Base-by-base conservation (phyloP, 2,888 invertebrate species). In the Nymphalis c-album region DNA sequence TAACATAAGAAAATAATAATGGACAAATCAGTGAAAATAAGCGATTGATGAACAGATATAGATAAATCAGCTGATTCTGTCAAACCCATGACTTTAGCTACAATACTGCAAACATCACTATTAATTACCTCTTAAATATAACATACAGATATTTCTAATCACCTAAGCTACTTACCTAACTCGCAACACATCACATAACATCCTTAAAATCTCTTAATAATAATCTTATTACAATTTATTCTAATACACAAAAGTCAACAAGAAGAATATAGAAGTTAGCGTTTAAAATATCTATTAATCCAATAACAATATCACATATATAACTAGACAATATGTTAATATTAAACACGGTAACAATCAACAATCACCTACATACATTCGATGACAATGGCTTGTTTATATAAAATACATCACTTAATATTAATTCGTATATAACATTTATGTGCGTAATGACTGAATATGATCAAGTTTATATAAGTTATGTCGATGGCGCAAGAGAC, bases 241-340 rank as follows among this genome's bases (percentile, higher is more conserved):
- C 83, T 87, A 88, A 84, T 82, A 87, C 90, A 90, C 87, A 90
- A 84, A 85, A 88, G 88, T 91, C 87, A 91, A 91, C 91, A 90
- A 88, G 91, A 80, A 86, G 86, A 85, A 84, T 90, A 88, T 85
- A 88, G 81, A 85, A 85, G 83, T 81, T 88, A 90, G 85, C 87
- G 78, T 82, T 86, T 89, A 85, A 86, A 87, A 88, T 88, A 89
- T 90, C 87, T 89, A 87, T 88, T 82, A 88, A 80, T 88, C 84
- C 86, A 87, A 89, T 91, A 91, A 91, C 91, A 91, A 90, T 91
- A 91, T 91, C 91, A 91, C 91, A 90, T 91, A 90, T 82, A 88
- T 85, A 87, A 85, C 90, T 90, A 90, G 87, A 89, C 87, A 86
- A 85, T 88, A 85, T 84, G 85, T 85, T 82, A 83, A 80, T 82